These are phyloP conservation scores for Chrysomallon squamiferum DNA, from an alignment of 1,140 invertebrate genomes.

Conservation along the genomic window DNA sequence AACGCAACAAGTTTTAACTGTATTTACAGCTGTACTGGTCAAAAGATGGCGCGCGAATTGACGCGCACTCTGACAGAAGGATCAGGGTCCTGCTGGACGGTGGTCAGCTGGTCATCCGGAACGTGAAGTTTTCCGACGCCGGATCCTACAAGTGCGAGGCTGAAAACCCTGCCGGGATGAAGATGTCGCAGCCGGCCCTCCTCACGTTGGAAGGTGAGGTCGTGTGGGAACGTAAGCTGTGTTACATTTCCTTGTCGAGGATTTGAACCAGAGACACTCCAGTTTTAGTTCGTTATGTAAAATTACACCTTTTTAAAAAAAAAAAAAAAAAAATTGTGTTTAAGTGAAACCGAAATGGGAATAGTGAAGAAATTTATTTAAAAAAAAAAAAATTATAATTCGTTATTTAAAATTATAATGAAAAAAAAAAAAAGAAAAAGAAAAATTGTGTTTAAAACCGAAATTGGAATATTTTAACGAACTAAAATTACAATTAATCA, in stretches of 20 bases:
- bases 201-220: background rate
- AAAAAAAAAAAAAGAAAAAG: too few relatives aligned
- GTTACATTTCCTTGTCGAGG: background rate
- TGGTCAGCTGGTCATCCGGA: background rate
- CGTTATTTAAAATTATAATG: too few relatives aligned
- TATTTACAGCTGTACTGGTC: background rate
- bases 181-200: background rate
- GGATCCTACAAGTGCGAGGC: background rate
- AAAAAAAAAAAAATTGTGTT: too few relatives aligned
- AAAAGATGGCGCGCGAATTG: background rate
- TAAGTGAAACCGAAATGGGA: too few relatives aligned
- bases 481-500: too few relatives aligned
- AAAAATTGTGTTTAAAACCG: too few relatives aligned
- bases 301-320: background rate
- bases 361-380: too few relatives aligned
- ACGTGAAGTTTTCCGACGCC: background rate
- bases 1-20: too few relatives aligned
- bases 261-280: background rate
- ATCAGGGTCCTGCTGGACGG: background rate
- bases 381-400: too few relatives aligned
- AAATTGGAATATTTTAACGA: too few relatives aligned
- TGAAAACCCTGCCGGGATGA: background rate
- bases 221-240: background rate
- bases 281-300: background rate
- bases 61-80: background rate